Base-by-base conservation (phyloP, 2,797 vertebrate species). In the Apogon talboti region DNA sequence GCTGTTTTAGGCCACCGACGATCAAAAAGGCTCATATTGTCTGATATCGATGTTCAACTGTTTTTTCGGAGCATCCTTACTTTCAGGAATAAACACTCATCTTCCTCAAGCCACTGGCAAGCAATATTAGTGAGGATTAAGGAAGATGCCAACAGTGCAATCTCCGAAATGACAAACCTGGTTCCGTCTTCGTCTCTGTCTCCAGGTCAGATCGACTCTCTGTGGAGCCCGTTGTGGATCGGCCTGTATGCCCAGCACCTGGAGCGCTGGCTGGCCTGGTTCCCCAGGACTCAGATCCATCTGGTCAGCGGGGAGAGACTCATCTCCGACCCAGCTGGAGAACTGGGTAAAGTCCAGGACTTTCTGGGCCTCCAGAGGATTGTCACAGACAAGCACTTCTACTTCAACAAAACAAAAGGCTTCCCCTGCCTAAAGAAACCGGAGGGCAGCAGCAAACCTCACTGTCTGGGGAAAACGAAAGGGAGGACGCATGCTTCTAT, bases 391-490 rank as follows among this genome's bases (percentile, higher is more conserved):
- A 94, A 95, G 71, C 94, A 95, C 78, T 95, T 95, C 82, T 95
- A 95, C 87, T 95, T 95, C 73, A 95, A 95, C 87, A 94, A 94
- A 78, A 95, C 94, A 0, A 95, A 95, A 74, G 94, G 94, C 42
- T 95, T 95, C 82, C 94, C 94, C 9, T 95, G 94, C 79, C 79
- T 95, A 73, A 95, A 95, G 84, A 95, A 95, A 66, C 93, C 94
- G 0, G 93, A 95, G 77, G 94, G 94, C 63, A 94, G 93, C 75
- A 94, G 94, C 54, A 94, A 94, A 66, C 94, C 93, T 16, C 94
- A 94, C 88, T 95, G 94, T 76, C 82, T 95, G 70, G 94, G 94
- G 14, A 94, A 95, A 76, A 94, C 93, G 0, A 95, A 95, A 78
- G 94, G 94, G 40, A 82, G 94, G 69, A 92, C 70, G 7, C 94